These are phyloP conservation scores for Solen grandis DNA, from an alignment of 1,140 invertebrate genomes.

Conservation along the genomic window DNA sequence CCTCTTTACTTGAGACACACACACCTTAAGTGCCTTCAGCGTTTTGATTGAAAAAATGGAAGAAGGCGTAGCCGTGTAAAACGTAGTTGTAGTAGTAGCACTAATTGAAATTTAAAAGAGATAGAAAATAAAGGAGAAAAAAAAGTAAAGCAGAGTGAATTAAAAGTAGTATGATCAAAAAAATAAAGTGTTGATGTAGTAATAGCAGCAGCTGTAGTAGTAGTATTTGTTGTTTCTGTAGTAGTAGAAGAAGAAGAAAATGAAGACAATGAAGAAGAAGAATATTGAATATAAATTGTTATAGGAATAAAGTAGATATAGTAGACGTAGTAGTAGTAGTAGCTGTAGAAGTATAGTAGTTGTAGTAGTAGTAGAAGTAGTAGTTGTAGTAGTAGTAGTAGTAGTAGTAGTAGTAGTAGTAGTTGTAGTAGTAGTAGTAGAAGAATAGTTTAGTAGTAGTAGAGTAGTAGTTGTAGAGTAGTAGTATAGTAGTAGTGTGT, in stretches of 20 bases:
- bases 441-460: not conserved
- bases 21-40: no score
- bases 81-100: no score
- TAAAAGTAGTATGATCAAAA: not conserved
- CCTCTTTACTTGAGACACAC: no score
- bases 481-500: slow-evolving; percentile 1
- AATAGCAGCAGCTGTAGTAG: slow-evolving; percentile 25
- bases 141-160: no score
- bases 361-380: slow-evolving; percentile 11
- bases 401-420: not conserved
- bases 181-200: not conserved
- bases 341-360: slow-evolving; percentile 11
- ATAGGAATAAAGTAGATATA: slow-evolving; percentile 1
- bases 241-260: not conserved
- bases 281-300: not conserved
- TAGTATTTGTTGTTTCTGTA: slow-evolving; percentile 14
- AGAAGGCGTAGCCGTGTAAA: no score
- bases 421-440: not conserved
- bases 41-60: no score
- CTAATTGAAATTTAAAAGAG: no score
- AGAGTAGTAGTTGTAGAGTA: slow-evolving; percentile 11
- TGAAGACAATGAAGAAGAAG: not conserved
- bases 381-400: not conserved
- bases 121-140: no score
- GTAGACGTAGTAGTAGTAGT: slow-evolving; percentile 7